Base-by-base conservation (phyloP, 30 jellyfish, hydroid and myxozoan genomes). In the Calvadosia cruxmelitensis region DNA sequence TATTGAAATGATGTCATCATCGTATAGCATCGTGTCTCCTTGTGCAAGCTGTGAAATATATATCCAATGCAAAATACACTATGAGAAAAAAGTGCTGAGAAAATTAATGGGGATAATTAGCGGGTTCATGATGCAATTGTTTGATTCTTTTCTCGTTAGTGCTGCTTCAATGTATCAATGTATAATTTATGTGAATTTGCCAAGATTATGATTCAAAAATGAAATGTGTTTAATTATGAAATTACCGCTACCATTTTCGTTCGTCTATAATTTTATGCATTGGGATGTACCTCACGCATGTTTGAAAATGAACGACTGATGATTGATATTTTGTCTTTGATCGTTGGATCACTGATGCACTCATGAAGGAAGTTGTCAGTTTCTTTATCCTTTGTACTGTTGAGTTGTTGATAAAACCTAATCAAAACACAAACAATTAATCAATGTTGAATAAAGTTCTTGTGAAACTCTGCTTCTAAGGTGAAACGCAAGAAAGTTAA, bases 1-100 rank as follows among this genome's bases (percentile, higher is more conserved):
- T 23, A 91, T 50, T 27, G 84, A 50, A 31, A 91, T 78, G 3
- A 70, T 74, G 32, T 91, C 95, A 73, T 91, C 95, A n/a, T 63
- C 75, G 42, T 91, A 91, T n/a, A 91, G 68, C 99, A 91, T 91
- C 67, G 82, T 73, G 53, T 91, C 99, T 51, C 90, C 92, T 70
- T 82, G 84, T 0, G 94, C 86, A 35, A 77, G 78, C 98, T 89
- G 49, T 7, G 69, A 12, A 57, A 57, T 7, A 29, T 25, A 49
- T 49, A 29, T 15, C 3, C 10, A 25, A 49, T 16, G 3, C 31
- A 3, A 66, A 15, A 66, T 3, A 2, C 32, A n/a, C 31, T 0
- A 66, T 24, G 3, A 26, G 27, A 33, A 66, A 5, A 1, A 31
- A 15, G 2, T n/a, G n/a, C n/a, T n/a, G n/a, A n/a, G n/a, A n/a